Base-by-base conservation (phyloP, 2,113 vertebrate species). In the Poicephalus meyeri region DNA sequence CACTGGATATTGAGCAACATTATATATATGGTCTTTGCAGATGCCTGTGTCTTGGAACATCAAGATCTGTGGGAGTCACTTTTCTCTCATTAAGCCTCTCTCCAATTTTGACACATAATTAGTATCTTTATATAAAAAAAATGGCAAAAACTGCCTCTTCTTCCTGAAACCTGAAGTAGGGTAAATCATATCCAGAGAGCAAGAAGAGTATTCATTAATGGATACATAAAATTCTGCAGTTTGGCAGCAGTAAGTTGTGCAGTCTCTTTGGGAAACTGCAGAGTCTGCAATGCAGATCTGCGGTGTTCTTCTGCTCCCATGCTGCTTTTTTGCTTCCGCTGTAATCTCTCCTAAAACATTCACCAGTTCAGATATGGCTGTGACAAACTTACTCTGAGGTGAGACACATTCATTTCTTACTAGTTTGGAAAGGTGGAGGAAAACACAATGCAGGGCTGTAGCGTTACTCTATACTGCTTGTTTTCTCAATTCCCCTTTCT, bases 251-350 rank as follows among this genome's bases (percentile, higher is more conserved):
- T 10, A 11, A 53, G 26, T 52, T 55, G 65, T 91, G 44, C 56
- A 61, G 72, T 74, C 53, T 58, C 91, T 80, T 25, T 83, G 85
- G 88, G 91, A 77, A 91, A 15, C 79, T 55, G 69, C 89, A 50
- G 63, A 85, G 74, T 21, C 95, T 96, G 91, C 95, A 95, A 33
- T 89, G 96, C 91, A 92, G 94, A 87, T 79, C 86, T 91, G 80
- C 63, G 4, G 39, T 35, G 24, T 35, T 81, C 11, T 66, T 79
- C 65, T 76, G 61, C 52, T 83, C n/a, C 71, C 3, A 0, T 60
- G 63, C 86, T 91, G 82, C 61, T 82, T 61, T 91, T 80, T 68
- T 60, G 21, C 53, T 89, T 61, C 64, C 83, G 42, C 56, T 77
- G 58, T 72, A 63, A 58, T 73, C 37, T 55, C n/a, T 92, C n/a